Conservation (phyloP, 2,797 vertebrate species). For the Chrosomus eos region DNA sequence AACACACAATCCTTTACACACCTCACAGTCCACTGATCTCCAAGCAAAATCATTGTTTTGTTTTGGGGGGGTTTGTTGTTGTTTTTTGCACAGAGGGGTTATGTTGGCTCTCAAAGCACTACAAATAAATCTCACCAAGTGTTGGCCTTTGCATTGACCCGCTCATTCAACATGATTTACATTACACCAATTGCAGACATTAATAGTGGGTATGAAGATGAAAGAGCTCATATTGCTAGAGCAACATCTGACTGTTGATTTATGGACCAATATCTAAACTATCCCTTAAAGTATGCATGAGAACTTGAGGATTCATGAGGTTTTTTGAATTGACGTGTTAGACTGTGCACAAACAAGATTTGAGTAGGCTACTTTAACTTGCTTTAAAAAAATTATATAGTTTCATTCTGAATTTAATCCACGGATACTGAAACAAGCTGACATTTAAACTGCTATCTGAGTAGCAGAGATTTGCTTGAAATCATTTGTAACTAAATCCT, state of each 20-base stretch:
- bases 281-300: slow-evolving; percentile 37
- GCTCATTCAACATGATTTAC: slow-evolving; percentile 53
- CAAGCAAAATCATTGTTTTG: slow-evolving; percentile 4
- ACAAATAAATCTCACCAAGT: slow-evolving; percentile 55
- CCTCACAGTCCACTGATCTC: slow-evolving; percentile 42
- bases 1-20: slow-evolving; percentile 45
- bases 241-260: slow-evolving; percentile 51
- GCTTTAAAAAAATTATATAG: background rate
- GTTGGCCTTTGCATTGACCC: slow-evolving; percentile 49
- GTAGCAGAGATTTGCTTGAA: background rate
- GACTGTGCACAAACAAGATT: background rate
- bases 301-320: background rate
- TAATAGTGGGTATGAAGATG: slow-evolving; percentile 46
- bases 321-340: slow-evolving; percentile 7
- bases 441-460: background rate
- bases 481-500: background rate
- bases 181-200: slow-evolving; percentile 44
- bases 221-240: slow-evolving; percentile 55
- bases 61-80: background rate
- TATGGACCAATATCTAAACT: slow-evolving; percentile 45
- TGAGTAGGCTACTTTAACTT: slow-evolving; percentile 21
- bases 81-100: slow-evolving; percentile 40
- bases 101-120: slow-evolving; percentile 35
- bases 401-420: slow-evolving; percentile 14
- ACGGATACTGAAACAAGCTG: background rate